A percentile compares a stretch with the other conserved stretches of the same genome.
Evolutionary conservation across 1,140 invertebrate genomes (phyloP).

Genomic region (Coptotermes formosanus): DNA sequence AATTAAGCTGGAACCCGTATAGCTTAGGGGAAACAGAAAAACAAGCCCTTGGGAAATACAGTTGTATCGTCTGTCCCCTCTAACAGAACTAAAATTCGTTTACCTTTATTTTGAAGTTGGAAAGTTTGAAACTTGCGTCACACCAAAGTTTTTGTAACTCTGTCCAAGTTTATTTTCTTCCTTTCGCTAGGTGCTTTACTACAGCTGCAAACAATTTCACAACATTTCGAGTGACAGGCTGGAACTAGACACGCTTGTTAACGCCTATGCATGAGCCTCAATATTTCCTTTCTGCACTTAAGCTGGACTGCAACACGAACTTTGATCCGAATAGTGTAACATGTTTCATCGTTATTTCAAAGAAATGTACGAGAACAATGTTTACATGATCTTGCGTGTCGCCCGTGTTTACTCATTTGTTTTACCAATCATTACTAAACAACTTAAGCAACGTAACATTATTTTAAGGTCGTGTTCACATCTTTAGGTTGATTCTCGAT

Average conservation of each 20-base stretch:
- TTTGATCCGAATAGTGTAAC: not conserved
- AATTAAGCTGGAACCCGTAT: not conserved
- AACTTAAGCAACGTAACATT: no score
- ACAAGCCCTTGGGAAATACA: not conserved
- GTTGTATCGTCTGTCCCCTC: not conserved
- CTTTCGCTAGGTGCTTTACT: not conserved
- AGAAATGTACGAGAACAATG: no score
- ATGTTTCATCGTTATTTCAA: not conserved
- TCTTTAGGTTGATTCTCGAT: no score
- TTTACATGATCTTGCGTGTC: no score
- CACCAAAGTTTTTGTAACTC: not conserved
- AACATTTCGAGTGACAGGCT: not conserved
- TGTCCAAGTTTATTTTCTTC: not conserved
- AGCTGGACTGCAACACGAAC: not conserved
- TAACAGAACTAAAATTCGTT: not conserved
- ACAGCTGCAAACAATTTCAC: not conserved
- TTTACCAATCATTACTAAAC: no score
- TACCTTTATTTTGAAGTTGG: not conserved
- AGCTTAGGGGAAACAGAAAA: not conserved
- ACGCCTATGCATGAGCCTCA: not conserved
- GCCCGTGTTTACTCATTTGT: no score
- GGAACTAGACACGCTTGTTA: not conserved
- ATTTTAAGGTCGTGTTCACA: no score
- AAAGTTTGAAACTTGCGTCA: not conserved
- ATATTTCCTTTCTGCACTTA: not conserved